These are phyloP conservation scores for Entomobrya proxima DNA, from an alignment of 2,888 invertebrate species.

Conservation along the genomic window DNA sequence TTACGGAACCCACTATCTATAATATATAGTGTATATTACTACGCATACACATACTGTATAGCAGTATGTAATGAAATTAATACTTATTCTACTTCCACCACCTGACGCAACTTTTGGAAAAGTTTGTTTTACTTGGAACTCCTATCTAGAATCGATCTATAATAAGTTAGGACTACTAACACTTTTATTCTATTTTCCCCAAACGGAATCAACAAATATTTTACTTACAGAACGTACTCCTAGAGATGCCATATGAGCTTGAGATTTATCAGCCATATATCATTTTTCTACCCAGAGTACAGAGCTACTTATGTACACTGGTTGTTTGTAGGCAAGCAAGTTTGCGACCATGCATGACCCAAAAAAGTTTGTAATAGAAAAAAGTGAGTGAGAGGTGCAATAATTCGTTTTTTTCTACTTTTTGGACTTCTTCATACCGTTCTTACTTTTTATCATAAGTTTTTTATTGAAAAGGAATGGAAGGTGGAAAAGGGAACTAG, in stretches of 20 bases:
- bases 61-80: neutral
- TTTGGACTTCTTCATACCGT: neutral
- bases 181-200: neutral
- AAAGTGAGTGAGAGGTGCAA: constrained; percentile 3
- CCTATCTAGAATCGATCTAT: neutral
- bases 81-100: neutral
- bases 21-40: neutral
- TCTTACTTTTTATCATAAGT: constrained; percentile 1
- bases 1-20: too few species aligned
- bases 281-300: neutral
- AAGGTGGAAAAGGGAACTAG: neutral
- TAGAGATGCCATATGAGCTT: too few species aligned
- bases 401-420: constrained; percentile 23
- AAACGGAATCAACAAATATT: neutral
- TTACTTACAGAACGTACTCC: too few species aligned
- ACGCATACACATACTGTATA: too few species aligned
- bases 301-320: neutral
- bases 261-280: constrained; percentile 54
- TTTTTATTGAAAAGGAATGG: neutral
- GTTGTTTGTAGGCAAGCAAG: too few species aligned
- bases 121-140: neutral
- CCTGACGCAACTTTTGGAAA: neutral
- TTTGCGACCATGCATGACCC: constrained; percentile 24
- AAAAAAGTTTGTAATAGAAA: constrained; percentile 28
- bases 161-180: neutral